Evolutionary conservation across 2,797 vertebrate genomes (phyloP).

Genomic region (Erethizon dorsatum): DNA sequence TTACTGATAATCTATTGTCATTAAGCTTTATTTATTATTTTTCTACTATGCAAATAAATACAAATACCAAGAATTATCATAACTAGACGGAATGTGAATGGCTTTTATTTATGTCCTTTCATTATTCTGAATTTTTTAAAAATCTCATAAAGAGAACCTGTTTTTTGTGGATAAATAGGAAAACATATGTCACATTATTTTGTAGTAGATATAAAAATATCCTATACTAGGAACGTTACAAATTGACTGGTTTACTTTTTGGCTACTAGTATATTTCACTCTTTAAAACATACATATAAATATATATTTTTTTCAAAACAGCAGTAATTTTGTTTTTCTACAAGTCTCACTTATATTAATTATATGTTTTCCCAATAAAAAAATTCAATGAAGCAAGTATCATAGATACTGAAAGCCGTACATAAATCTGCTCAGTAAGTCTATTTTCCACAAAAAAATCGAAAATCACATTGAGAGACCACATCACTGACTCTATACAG

Average conservation of each 20-base stretch:
- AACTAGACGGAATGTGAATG: not conserved
- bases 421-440: not conserved
- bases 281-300: not conserved
- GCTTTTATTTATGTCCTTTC: slow-evolving; percentile 3
- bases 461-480: not conserved
- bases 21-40: slow-evolving; percentile 44
- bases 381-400: slow-evolving; percentile 5
- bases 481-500: not conserved
- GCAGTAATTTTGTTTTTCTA: not conserved
- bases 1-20: not conserved
- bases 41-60: not conserved
- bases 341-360: not conserved
- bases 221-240: not conserved
- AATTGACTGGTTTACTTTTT: not conserved
- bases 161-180: not conserved
- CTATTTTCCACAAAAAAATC: not conserved
- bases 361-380: slow-evolving; percentile 23
- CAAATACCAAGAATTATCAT: not conserved
- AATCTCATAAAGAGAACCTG: not conserved
- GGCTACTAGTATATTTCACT: not conserved
- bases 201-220: not conserved
- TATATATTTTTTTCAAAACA: not conserved
- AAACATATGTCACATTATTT: slow-evolving; percentile 5
- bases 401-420: not conserved
- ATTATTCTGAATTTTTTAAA: slow-evolving; percentile 27